Base-by-base conservation (phyloP, 53 echinoderm and acorn worm genomes). In the Temnopleurus reevesii region DNA sequence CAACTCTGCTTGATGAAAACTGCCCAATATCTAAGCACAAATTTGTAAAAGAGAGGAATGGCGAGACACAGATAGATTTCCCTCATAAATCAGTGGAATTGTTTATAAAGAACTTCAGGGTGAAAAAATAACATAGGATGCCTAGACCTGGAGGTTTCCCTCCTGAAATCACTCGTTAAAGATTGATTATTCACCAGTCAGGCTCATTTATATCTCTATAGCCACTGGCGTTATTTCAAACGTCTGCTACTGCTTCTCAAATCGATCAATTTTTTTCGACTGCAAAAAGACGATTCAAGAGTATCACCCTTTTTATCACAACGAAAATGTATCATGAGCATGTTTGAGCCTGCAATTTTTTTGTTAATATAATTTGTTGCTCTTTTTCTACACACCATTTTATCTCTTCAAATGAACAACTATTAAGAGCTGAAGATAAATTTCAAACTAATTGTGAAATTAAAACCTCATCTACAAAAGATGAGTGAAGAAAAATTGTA, bases 11-110 rank as follows among this genome's bases (percentile, higher is more conserved):
- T 38, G 71, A 71, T 38, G 43, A 43, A 71, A 41, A 71, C 19
- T 18, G 34, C 36, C n/a, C n/a, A 71, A 71, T 71, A 71, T 71
- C n/a, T n/a, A n/a, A n/a, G 71, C 41, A 23, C 8, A 71, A 38
- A n/a, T 71, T 60, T 71, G 2, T 7, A 64, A 71, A 41, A 4
- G 38, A 71, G 41, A 71, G 21, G 36, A 71, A 71, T 36, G 19
- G 21, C n/a, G 41, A n/a, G 71, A 41, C 4, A 23, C 71, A 17
- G 71, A 7, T 71, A 38, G 38, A 38, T 36, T 71, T 71, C 41
- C 71, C 8, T 38, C 71, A 41, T 71, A 71, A 71, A 71, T 71
- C 71, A 71, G 41, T 8, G n/a, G 43, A 71, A 71, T n/a, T 71
- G 71, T 71, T 71, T 71, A 71, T 34, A 43, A n/a, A 71, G 71